Evolutionary conservation across 2,113 vertebrate species (phyloP), one percentile per base, ranked within the genome.

Genomic region (Ceyx margarethae): DNA sequence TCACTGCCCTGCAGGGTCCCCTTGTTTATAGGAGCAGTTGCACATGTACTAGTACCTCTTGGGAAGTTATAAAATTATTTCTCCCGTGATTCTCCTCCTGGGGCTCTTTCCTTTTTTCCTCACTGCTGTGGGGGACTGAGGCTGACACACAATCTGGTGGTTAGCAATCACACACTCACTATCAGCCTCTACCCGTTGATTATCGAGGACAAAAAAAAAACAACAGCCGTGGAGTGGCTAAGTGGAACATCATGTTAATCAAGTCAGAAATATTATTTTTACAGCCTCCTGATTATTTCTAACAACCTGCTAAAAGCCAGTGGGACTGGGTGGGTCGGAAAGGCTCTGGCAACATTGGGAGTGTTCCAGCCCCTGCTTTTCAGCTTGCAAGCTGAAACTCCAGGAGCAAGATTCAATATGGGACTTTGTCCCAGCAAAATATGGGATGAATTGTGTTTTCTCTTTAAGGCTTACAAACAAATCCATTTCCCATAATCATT

Each of bases 241-340:
- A 91, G 42, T 76, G 90, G 79, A 93, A 78, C 89, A 71, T 87
- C 72, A 56, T 3, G 8, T 91, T 89, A 79, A 93, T 91, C 84
- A 79, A 92, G 79, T 35, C 76, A 90, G 86, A 87, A 93, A 76
- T 91, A 85, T 77, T 95, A 82, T 92, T 94, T 94, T 91, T 94
- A 51, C 87, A 72, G 76, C 69, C 67, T 81, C 58, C 72, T 75
- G 90, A 77, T 95, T 89, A 65, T 89, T 94, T 85, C 86, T 91
- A 84, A 89, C 87, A 81, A 90, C 84, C 54, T 84, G 58, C 76
- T 93, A 78, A 87, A 93, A 90, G 89, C 92, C 86, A 81, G 40
- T 29, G 83, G 90, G 88, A 77, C 83, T 83, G 81, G 82, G 78
- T 87, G 91, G 83, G 89, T 90, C 19, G 0, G 82, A 69, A 84